Conservation (phyloP, 2,797 vertebrate species). For the Sebastes minor region DNA sequence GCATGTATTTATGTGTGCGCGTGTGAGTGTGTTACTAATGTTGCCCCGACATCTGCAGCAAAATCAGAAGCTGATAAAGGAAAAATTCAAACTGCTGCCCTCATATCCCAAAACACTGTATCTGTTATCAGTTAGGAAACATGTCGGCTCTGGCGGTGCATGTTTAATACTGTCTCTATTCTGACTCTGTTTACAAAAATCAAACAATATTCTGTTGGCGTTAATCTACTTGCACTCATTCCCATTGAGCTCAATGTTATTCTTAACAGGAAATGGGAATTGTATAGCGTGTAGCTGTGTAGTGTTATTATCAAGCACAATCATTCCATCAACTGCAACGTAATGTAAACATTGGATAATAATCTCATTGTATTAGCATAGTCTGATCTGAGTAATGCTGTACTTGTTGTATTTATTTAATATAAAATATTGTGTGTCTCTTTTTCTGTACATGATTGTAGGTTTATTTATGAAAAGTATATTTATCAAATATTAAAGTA, state of each 20-base stretch:
- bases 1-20: slow-evolving; percentile 13
- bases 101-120: neutral
- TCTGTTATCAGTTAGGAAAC: slow-evolving; percentile 13
- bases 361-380: slow-evolving; percentile 48
- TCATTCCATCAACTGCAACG: slow-evolving; percentile 59
- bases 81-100: neutral
- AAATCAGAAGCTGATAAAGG: slow-evolving; percentile 8
- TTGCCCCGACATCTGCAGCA: neutral
- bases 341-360: slow-evolving; percentile 69
- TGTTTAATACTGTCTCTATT: slow-evolving; percentile 21
- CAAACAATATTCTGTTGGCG: slow-evolving; percentile 13
- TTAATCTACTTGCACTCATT: slow-evolving; percentile 9
- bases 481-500: slow-evolving; percentile 40
- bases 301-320: slow-evolving; percentile 69
- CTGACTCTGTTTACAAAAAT: slow-evolving; percentile 34
- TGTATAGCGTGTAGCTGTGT: slow-evolving; percentile 45
- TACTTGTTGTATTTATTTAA: slow-evolving; percentile 48
- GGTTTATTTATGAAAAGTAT: slow-evolving; percentile 46
- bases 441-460: slow-evolving; percentile 57
- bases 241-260: slow-evolving; percentile 18
- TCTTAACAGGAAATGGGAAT: slow-evolving; percentile 24
- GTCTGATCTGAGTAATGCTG: slow-evolving; percentile 43
- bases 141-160: slow-evolving; percentile 20
- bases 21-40: neutral
- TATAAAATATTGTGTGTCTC: slow-evolving; percentile 34